Evolutionary conservation across 2,113 vertebrate genomes (phyloP).

Genomic region (Chitala chitala): DNA sequence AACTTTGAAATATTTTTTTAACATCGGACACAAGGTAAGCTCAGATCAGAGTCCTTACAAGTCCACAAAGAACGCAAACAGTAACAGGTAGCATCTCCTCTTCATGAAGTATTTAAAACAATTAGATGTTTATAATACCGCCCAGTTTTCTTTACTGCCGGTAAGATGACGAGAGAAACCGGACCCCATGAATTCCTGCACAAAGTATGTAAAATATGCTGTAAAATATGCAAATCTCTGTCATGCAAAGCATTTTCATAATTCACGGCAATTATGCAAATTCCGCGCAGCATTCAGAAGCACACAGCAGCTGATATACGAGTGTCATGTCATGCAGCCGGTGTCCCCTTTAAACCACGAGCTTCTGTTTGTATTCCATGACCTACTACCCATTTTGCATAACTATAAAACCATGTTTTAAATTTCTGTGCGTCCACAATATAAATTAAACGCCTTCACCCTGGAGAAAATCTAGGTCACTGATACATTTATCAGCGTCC

Average conservation of each 20-base stretch:
- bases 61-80: background rate
- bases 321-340: background rate
- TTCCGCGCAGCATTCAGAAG: background rate
- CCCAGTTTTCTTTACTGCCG: background rate
- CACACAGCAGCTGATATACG: background rate
- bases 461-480: background rate
- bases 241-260: background rate
- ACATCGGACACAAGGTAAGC: too few relatives aligned
- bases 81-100: too few relatives aligned
- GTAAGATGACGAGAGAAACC: background rate
- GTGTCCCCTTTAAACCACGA: background rate
- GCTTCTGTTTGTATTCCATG: background rate
- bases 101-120: background rate
- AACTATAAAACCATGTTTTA: background rate
- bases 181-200: background rate
- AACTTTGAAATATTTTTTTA: too few relatives aligned
- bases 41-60: background rate
- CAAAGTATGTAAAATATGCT: background rate
- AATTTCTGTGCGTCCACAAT: background rate
- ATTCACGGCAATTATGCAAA: constrained; percentile 12
- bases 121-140: background rate
- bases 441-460: too few relatives aligned
- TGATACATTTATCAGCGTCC: background rate
- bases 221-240: background rate
- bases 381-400: background rate